phyloP scores from a whole-genome alignment of 2,888 invertebrate genomes.

The Thumatha senex region DNA sequence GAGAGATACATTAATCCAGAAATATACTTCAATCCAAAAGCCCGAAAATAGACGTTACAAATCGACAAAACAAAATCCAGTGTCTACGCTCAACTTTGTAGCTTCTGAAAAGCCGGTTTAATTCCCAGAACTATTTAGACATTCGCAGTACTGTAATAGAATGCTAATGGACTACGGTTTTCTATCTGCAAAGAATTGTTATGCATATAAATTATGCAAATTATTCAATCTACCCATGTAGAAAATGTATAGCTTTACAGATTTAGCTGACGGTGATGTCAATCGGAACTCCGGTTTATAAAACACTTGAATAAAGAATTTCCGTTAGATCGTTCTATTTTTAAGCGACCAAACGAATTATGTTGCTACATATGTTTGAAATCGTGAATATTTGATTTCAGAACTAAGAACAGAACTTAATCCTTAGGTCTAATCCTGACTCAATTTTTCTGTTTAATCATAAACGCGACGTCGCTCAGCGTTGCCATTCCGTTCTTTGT shows the following conservation, averaged over 20 bases:
- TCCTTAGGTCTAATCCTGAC: conserved; percentile 20
- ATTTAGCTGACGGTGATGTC: conserved; percentile 10
- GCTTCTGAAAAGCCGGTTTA: conserved; percentile 23
- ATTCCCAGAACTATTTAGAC: conserved; percentile 27
- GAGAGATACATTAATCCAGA: too few species aligned
- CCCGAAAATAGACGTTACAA: conserved; percentile 4
- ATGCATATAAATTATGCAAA: conserved; percentile 27
- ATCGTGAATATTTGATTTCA: conserved; percentile 35
- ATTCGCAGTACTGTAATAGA: conserved; percentile 29
- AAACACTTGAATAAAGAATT: conserved; percentile 33
- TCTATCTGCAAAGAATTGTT: conserved; percentile 26
- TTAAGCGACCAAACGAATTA: conserved; percentile 31
- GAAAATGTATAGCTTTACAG: conserved; percentile 7
- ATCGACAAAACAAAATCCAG: conserved; percentile 18
- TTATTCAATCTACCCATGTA: conserved; percentile 29
- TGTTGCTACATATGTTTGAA: conserved; percentile 23
- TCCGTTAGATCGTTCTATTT: conserved; percentile 23
- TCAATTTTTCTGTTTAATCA: conserved; percentile 22
- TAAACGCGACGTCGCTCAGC: conserved; percentile 13
- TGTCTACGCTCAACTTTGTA: conserved; percentile 15
- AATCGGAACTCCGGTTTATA: conserved; percentile 15
- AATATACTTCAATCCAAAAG: neutral
- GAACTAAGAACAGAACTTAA: conserved; percentile 37
- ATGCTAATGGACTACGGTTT: conserved; percentile 29
- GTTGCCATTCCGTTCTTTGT: conserved; percentile 13